phyloP scores from a whole-genome alignment of 2,113 vertebrate genomes.

The Galeopterus variegatus region DNA sequence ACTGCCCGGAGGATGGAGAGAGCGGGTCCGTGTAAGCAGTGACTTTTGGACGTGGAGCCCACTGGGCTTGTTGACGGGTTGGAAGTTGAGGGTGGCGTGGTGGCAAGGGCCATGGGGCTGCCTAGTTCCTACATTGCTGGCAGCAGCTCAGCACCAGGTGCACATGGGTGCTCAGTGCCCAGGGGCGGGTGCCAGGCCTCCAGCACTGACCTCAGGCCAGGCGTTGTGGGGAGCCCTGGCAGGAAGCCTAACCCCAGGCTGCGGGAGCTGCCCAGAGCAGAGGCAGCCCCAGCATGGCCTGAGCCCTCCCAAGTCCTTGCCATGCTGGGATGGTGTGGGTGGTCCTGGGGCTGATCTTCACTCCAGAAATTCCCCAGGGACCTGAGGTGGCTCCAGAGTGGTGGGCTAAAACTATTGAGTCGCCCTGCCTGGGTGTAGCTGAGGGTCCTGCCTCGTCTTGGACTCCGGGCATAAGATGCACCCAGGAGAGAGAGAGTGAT shows the following conservation, averaged over 20 bases:
- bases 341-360: not conserved
- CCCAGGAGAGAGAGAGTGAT: accelerated
- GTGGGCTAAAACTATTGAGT: no score
- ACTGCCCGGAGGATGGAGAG: not conserved
- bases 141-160: not conserved
- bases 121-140: not conserved
- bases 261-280: no score
- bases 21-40: no score
- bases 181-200: no score
- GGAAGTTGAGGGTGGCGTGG: no score
- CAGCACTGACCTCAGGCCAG: no score
- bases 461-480: accelerated
- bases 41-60: not conserved
- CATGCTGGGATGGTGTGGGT: not conserved
- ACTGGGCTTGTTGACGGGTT: accelerated
- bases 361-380: not conserved
- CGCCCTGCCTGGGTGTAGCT: not conserved
- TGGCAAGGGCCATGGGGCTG: not conserved
- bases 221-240: no score
- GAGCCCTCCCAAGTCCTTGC: no score
- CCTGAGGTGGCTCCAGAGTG: not conserved
- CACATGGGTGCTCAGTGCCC: not conserved
- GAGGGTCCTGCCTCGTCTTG: not conserved
- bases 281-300: no score
- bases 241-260: no score